A percentile compares a stretch with the other conserved stretches of the same genome.
These are phyloP conservation scores for Corythornis cristatus DNA, from an alignment of 2,113 vertebrate genomes.

Conservation along the genomic window DNA sequence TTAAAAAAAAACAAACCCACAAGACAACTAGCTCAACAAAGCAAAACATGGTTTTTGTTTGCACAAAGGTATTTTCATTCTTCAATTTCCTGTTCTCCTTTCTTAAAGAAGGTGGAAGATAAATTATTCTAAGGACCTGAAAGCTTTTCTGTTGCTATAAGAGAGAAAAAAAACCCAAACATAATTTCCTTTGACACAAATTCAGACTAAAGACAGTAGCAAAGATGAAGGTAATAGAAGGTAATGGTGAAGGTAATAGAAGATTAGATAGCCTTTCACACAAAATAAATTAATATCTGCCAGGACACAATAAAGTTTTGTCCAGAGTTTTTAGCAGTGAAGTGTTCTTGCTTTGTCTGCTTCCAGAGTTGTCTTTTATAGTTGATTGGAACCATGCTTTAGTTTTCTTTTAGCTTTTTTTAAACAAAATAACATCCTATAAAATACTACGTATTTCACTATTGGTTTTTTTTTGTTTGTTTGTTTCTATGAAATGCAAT, in stretches of 20 bases:
- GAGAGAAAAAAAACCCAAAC: not conserved
- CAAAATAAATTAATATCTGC: not conserved
- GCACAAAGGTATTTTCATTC: not conserved
- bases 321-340: not conserved
- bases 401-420: not conserved
- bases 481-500: not conserved
- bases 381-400: not conserved
- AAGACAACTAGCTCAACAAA: not conserved
- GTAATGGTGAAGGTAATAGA: not conserved
- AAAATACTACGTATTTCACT: not conserved
- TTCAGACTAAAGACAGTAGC: not conserved
- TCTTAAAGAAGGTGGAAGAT: not conserved
- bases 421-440: not conserved
- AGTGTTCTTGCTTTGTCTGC: not conserved
- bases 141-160: not conserved
- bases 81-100: not conserved
- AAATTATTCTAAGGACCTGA: not conserved
- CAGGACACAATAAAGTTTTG: not conserved
- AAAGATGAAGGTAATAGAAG: not conserved
- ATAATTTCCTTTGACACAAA: not conserved
- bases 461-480: too few species aligned
- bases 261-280: not conserved
- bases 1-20: not conserved
- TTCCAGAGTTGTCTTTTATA: not conserved
- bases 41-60: not conserved